A percentile compares a stretch with the other conserved stretches of the same genome.
These are phyloP conservation scores for Chelon labrosus DNA, from an alignment of 2,797 vertebrate genomes.

Conservation along the genomic window DNA sequence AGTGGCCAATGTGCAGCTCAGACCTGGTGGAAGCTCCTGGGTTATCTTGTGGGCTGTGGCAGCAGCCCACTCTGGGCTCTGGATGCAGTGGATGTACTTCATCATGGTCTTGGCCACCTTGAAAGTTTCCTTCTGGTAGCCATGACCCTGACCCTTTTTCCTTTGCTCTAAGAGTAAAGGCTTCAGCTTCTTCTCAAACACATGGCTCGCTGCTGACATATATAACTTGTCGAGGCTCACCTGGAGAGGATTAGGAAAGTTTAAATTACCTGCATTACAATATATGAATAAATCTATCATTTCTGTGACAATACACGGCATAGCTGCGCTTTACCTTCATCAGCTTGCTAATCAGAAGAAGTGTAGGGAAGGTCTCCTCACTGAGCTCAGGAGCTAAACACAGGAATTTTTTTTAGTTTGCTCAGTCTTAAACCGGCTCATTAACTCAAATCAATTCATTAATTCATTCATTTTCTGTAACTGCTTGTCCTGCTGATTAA, in stretches of 20 bases:
- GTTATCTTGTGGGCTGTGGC: slow-evolving; percentile 93
- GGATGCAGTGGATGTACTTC: slow-evolving; percentile 90
- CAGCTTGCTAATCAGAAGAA: slow-evolving; percentile 93
- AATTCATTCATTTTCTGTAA: too few species aligned
- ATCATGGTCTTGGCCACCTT: slow-evolving; percentile 88
- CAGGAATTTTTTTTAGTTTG: slow-evolving; percentile 25
- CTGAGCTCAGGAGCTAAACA: slow-evolving; percentile 92
- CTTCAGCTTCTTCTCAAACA: slow-evolving; percentile 93
- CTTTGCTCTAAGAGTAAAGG: slow-evolving; percentile 87
- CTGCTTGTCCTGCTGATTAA: background rate
- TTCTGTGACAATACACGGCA: background rate
- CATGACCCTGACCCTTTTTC: slow-evolving; percentile 71
- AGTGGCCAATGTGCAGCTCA: slow-evolving; percentile 9
- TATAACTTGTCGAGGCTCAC: slow-evolving; percentile 93
- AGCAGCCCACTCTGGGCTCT: slow-evolving; percentile 92
- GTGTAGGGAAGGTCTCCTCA: slow-evolving; percentile 93
- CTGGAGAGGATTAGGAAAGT: slow-evolving; percentile 62
- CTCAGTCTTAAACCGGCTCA: background rate
- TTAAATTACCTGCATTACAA: background rate
- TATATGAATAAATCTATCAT: background rate
- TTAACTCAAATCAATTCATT: background rate
- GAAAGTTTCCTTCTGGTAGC: slow-evolving; percentile 83
- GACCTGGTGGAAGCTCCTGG: slow-evolving; percentile 94
- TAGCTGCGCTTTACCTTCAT: slow-evolving; percentile 89
- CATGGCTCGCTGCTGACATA: slow-evolving; percentile 89